phyloP scores from a whole-genome alignment of 2,113 vertebrate species.

The Zingel zingel region DNA sequence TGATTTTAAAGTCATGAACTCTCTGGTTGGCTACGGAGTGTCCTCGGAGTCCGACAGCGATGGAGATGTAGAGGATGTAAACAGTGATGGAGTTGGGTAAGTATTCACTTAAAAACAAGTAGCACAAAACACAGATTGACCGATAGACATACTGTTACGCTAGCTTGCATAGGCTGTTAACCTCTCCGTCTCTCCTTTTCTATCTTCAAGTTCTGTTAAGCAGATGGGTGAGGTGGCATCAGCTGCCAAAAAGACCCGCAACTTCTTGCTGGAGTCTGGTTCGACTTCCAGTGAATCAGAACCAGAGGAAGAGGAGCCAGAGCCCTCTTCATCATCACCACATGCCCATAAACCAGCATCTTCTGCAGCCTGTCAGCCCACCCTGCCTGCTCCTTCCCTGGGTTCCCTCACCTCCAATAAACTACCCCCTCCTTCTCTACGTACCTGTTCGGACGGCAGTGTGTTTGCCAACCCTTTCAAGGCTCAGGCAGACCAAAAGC shows the following conservation, averaged over 20 bases:
- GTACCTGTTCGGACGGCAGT: constrained; percentile 68
- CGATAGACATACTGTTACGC: background rate
- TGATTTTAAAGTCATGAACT: constrained; percentile 62
- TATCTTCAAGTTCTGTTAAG: constrained; percentile 27
- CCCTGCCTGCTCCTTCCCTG: background rate
- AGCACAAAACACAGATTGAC: background rate
- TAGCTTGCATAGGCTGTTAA: background rate
- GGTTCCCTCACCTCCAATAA: constrained; percentile 46
- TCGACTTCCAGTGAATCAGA: constrained; percentile 81
- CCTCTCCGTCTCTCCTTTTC: background rate
- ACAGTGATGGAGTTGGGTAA: constrained; percentile 34
- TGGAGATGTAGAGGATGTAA: constrained; percentile 59
- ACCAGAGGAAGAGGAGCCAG: constrained; percentile 40
- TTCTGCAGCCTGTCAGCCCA: background rate
- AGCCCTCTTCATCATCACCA: background rate
- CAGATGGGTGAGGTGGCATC: background rate
- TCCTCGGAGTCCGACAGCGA: constrained; percentile 85
- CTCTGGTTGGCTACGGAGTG: constrained; percentile 83
- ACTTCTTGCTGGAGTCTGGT: constrained; percentile 81
- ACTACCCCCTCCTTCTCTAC: constrained; percentile 80
- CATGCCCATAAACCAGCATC: background rate
- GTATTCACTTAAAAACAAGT: background rate
- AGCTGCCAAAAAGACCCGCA: constrained; percentile 58
- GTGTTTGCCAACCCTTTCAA: constrained; percentile 87
- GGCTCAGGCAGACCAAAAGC: constrained; percentile 79